A percentile compares a stretch with the other conserved stretches of the same genome.
phyloP scores from a whole-genome alignment of 2,888 invertebrate species.

The Scaptodrosophila latifasciaeformis region DNA sequence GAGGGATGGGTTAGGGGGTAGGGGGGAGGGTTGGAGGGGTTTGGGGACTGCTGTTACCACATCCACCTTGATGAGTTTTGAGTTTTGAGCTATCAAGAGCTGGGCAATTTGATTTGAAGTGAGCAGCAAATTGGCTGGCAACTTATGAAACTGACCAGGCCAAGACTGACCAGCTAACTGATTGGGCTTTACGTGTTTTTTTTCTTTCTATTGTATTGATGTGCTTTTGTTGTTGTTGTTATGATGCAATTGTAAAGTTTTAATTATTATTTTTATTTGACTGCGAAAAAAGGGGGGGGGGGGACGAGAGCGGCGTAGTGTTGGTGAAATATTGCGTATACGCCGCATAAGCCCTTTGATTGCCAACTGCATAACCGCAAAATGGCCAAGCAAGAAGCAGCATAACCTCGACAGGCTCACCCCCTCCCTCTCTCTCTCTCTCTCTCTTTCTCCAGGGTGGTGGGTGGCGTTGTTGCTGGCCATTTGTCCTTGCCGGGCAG shows the following conservation, averaged over 20 bases:
- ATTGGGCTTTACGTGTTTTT: too few relatives aligned
- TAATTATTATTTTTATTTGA: slow-evolving; percentile 1
- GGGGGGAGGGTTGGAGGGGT: too few relatives aligned
- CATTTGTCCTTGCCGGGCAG: neutral
- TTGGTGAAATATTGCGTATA: neutral
- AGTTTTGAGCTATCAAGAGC: neutral
- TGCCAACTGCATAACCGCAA: neutral
- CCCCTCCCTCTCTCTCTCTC: too few relatives aligned
- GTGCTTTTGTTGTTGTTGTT: neutral
- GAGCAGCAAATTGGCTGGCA: neutral
- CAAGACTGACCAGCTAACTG: too few relatives aligned
- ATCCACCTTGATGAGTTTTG: too few relatives aligned
- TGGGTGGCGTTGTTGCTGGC: too few relatives aligned
- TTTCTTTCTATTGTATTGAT: neutral
- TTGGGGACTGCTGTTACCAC: too few relatives aligned
- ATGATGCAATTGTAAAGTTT: neutral
- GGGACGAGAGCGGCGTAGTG: too few relatives aligned
- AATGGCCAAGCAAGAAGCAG: neutral
- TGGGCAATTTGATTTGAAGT: neutral
- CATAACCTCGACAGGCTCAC: too few relatives aligned
- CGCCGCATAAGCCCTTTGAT: neutral
- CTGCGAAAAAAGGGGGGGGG: too few relatives aligned
- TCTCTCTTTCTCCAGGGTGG: neutral
- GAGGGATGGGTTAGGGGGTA: too few relatives aligned
- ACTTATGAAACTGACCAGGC: neutral